Evolutionary conservation across 64 coral and sea anemone genomes (phyloP).

Genomic region (Exaiptasia diaphana): DNA sequence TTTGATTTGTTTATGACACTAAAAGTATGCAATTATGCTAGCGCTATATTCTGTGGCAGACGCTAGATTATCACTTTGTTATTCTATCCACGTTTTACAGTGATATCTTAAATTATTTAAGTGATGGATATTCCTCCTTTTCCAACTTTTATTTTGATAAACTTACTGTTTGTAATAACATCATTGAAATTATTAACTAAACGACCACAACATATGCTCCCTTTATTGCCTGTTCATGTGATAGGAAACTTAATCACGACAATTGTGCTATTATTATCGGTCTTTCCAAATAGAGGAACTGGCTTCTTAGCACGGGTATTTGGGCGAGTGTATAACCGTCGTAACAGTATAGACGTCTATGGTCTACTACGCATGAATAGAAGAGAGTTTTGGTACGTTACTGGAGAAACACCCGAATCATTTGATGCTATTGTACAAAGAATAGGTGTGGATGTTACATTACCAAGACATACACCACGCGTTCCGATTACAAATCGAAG

Average conservation of each 20-base stretch:
- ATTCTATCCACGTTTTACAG: not conserved
- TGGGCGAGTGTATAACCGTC: not conserved
- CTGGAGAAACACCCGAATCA: not conserved
- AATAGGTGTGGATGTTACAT: not conserved
- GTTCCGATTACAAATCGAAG: not conserved
- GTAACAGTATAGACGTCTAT: not conserved
- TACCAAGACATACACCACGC: not conserved
- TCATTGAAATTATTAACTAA: not conserved
- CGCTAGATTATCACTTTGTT: not conserved
- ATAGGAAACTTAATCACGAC: not conserved
- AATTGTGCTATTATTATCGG: not conserved
- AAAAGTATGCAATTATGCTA: too few species aligned
- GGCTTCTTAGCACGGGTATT: not conserved
- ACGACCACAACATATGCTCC: not conserved
- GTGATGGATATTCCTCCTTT: not conserved
- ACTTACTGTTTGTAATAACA: not conserved
- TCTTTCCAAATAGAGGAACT: not conserved
- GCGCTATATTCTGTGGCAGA: too few species aligned
- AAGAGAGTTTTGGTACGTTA: not conserved
- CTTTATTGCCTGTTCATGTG: not conserved
- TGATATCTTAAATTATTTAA: not conserved
- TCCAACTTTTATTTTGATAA: not conserved
- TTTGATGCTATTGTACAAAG: not conserved
- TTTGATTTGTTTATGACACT: too few species aligned
- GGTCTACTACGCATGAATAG: not conserved